Evolutionary conservation across 2,888 invertebrate species (phyloP).

Genomic region (Megastigmus dorsalis): DNA sequence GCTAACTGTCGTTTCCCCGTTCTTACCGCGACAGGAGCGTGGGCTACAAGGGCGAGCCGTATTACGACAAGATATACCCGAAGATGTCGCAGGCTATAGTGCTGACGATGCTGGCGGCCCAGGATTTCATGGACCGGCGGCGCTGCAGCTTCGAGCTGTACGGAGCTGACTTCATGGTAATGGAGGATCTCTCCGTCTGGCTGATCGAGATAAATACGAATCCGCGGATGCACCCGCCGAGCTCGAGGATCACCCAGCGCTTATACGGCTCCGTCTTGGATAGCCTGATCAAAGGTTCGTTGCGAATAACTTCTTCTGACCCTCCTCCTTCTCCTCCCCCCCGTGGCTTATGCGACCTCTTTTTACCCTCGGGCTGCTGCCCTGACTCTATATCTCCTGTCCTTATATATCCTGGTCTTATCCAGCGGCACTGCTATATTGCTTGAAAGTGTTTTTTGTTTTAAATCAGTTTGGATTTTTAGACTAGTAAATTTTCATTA

Average conservation of each 20-base stretch:
- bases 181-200: slow-evolving; percentile 90
- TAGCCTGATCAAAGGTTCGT: slow-evolving; percentile 89
- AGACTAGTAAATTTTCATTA: too few species aligned
- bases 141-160: slow-evolving; percentile 89
- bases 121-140: slow-evolving; percentile 82
- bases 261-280: slow-evolving; percentile 88
- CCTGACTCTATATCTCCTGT: too few species aligned
- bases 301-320: background rate
- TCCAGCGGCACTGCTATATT: too few species aligned
- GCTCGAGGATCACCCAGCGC: slow-evolving; percentile 88
- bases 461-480: too few species aligned
- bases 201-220: slow-evolving; percentile 94
- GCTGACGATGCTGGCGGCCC: slow-evolving; percentile 86
- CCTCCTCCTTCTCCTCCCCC: background rate
- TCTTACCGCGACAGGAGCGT: slow-evolving; percentile 76
- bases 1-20: too few species aligned
- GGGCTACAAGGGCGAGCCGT: slow-evolving; percentile 79
- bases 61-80: slow-evolving; percentile 83
- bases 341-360: too few species aligned
- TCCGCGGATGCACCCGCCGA: slow-evolving; percentile 86
- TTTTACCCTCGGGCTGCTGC: too few species aligned
- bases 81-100: slow-evolving; percentile 90
- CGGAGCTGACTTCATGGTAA: slow-evolving; percentile 94
- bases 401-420: too few species aligned
- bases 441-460: too few species aligned